Evolutionary conservation across 2,888 invertebrate genomes (phyloP), one percentile per base, ranked within the genome.

Genomic region (Drosophila stalkeri): DNA sequence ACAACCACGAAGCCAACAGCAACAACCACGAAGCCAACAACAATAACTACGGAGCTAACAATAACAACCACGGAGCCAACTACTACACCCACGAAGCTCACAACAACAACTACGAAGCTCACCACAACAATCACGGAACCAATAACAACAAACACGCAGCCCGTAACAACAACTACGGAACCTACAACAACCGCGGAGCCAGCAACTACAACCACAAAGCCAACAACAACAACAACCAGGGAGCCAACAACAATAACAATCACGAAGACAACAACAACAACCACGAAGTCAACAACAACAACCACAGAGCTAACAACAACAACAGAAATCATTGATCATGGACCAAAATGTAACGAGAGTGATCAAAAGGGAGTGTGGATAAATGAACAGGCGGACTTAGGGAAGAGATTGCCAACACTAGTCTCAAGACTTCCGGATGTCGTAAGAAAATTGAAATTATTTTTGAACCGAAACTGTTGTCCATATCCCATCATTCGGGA

Each of bases 401-500:
- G 18, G 6, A 12, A n/a, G 12, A 27, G 20, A 8, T 14, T 81
- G 0, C 33, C 31, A 8, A 18, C 23, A 9, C 31, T 67, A 8
- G 33, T 5, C 6, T 37, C 9, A 2, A 47, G 20, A 31, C 37
- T 56, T 14, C 39, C 3, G 12, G 56, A 14, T n/a, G 37, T 52
- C 35, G 1, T 67, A 6, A 4, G 3, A 8, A 61, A 52, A 20
- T 31, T 77, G 0, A 46, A 55, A 0, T 27, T 43, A 2, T 27
- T 65, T 14, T 9, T 46, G 0, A 39, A 20, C 8, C 8, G 9
- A 1, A 51, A 43, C 2, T 82, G 86, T 37, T 80, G 76, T 39
- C 72, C 74, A 6, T 77, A 82, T 51, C 33, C 44, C 1, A 44
- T 68, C 2, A 14, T 85, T 14, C 56, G 86, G 3, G 77, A 82